Percentiles rank a stretch among this genome's conserved stretches.
phyloP scores from a whole-genome alignment of 2,888 invertebrate genomes.

The Oscheius sp. region DNA sequence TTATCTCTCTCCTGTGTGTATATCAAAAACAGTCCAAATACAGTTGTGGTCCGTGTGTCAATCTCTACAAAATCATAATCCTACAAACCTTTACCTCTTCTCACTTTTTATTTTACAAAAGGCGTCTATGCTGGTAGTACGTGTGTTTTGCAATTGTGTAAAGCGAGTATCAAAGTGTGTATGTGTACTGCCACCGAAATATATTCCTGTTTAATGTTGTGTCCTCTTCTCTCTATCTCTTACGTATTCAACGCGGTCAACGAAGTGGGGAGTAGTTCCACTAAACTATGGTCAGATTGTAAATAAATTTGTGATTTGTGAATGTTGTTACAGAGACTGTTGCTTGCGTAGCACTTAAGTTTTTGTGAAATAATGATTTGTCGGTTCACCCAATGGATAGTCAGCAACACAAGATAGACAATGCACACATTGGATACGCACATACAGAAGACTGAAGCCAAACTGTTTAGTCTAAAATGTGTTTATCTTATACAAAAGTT shows the following conservation, averaged over 20 bases:
- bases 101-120: background rate
- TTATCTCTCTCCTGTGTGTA: background rate
- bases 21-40: background rate
- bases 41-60: background rate
- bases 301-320: constrained; percentile 17
- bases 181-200: constrained; percentile 17
- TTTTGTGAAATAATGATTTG: too few relatives aligned
- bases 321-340: background rate
- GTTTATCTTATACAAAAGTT: too few relatives aligned
- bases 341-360: too few relatives aligned
- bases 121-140: constrained; percentile 21
- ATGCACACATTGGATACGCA: too few relatives aligned
- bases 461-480: too few relatives aligned
- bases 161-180: background rate
- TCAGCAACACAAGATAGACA: too few relatives aligned
- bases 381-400: too few relatives aligned
- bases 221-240: constrained; percentile 15
- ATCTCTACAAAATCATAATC: constrained; percentile 8
- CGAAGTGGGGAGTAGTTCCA: constrained; percentile 2
- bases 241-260: constrained; percentile 26
- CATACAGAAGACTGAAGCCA: too few relatives aligned
- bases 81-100: background rate
- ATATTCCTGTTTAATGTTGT: background rate
- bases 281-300: constrained; percentile 12
- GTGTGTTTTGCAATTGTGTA: constrained; percentile 4